phyloP scores from a whole-genome alignment of 2,797 vertebrate genomes.

The Rhinichthys osculus region DNA sequence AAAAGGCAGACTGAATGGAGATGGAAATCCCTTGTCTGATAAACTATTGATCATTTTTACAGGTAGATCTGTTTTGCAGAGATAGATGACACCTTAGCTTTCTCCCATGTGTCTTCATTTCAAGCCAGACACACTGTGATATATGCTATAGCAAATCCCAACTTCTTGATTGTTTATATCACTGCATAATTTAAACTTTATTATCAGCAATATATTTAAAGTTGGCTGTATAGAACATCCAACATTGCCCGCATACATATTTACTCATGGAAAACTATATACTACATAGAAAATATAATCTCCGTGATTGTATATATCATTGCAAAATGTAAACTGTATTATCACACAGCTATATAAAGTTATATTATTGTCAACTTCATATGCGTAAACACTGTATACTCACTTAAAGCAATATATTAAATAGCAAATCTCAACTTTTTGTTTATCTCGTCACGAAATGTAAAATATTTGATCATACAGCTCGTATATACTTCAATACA shows the following conservation, averaged over 20 bases:
- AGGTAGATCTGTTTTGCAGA: conserved; percentile 60
- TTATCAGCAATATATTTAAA: not conserved
- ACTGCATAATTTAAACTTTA: not conserved
- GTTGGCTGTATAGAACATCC: not conserved
- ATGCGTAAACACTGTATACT: not conserved
- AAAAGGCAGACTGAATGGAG: conserved; percentile 30
- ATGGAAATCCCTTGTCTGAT: conserved; percentile 60
- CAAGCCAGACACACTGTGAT: not conserved
- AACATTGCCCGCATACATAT: too few relatives aligned
- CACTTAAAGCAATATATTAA: too few relatives aligned
- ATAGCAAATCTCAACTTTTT: too few relatives aligned
- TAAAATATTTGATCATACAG: too few relatives aligned
- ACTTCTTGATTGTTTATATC: not conserved
- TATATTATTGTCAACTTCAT: too few relatives aligned
- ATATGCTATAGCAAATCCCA: not conserved
- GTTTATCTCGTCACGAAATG: too few relatives aligned
- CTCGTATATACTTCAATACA: too few relatives aligned
- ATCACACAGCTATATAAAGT: too few relatives aligned
- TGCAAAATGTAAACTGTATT: too few relatives aligned
- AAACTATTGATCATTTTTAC: conserved; percentile 67
- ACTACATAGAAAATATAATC: too few relatives aligned
- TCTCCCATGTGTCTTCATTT: conserved; percentile 12
- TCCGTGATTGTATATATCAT: too few relatives aligned
- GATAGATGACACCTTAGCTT: conserved; percentile 18
- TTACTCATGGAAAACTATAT: too few relatives aligned